Conservation (phyloP, 2,888 invertebrate genomes). For the Eristalis arbustorum region DNA sequence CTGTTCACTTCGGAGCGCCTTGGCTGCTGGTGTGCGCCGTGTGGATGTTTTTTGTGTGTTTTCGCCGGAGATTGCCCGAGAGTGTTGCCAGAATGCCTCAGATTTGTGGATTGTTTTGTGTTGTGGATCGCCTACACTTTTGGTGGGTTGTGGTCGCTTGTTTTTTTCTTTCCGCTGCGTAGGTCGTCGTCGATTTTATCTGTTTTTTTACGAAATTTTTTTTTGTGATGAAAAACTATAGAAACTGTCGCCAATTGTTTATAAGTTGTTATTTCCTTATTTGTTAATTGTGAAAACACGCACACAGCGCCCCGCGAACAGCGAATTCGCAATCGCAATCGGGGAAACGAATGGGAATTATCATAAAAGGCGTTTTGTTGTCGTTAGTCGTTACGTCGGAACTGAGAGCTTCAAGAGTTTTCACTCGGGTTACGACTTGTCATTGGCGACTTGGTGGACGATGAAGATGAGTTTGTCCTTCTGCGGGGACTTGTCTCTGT, state of each 20-base stretch:
- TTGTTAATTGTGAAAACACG: conserved; percentile 42
- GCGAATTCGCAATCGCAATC: conserved; percentile 15
- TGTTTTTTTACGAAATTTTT: conserved; percentile 22
- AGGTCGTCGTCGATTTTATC: conserved; percentile 46
- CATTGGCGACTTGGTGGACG: neutral
- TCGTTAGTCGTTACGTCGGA: neutral
- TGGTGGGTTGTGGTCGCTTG: conserved; percentile 1
- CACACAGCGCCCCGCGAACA: too few relatives aligned
- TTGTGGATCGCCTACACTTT: conserved; percentile 69
- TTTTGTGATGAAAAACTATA: conserved; percentile 27
- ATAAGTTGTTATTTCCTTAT: conserved; percentile 49
- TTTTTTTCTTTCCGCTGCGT: conserved; percentile 19
- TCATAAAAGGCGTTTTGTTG: neutral
- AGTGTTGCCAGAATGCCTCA: conserved; percentile 60
- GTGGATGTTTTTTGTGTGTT: conserved; percentile 30
- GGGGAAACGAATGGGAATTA: neutral
- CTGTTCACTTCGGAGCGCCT: neutral
- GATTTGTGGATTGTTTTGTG: conserved; percentile 51
- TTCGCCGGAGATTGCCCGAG: conserved; percentile 3
- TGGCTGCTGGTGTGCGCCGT: neutral
- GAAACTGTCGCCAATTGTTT: conserved; percentile 45
- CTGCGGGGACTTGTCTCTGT: neutral
- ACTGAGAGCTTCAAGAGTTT: neutral
- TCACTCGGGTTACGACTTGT: neutral
- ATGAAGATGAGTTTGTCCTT: neutral